Evolutionary conservation across 2,888 invertebrate species (phyloP).

Genomic region (Gastrophysa polygoni): DNA sequence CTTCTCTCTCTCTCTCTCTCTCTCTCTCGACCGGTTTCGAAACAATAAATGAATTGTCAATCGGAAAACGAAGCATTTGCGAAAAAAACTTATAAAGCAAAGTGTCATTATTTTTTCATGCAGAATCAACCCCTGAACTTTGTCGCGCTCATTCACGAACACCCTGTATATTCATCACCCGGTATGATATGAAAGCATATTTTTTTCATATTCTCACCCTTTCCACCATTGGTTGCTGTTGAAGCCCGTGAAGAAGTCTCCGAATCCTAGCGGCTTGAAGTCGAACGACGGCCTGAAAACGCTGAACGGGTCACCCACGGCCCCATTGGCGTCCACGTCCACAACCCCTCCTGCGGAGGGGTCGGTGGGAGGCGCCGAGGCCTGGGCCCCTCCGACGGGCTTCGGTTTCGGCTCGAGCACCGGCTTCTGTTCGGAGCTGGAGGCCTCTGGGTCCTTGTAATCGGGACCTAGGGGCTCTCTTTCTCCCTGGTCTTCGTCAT

Average conservation of each 20-base stretch:
- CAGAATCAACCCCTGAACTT: no score
- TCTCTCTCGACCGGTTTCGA: no score
- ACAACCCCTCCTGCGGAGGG: constrained; percentile 47
- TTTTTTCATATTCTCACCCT: constrained; percentile 28
- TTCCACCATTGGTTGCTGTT: constrained; percentile 34
- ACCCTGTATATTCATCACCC: no score
- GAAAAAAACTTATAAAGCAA: no score
- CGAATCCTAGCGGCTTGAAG: constrained; percentile 28
- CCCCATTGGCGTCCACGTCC: constrained; percentile 45
- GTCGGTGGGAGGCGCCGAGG: constrained; percentile 32
- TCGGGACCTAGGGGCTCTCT: constrained; percentile 51
- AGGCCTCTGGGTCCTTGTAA: constrained; percentile 47
- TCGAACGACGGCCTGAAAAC: constrained; percentile 22
- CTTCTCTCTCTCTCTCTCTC: no score
- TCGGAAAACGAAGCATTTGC: no score
- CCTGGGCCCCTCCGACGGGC: not conserved
- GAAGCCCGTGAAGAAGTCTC: constrained; percentile 29
- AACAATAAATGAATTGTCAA: no score
- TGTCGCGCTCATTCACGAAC: no score
- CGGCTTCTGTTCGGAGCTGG: constrained; percentile 43
- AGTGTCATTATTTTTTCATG: no score
- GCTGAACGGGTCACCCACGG: constrained; percentile 25
- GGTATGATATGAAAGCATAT: no score
- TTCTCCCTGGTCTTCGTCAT: constrained; percentile 33
- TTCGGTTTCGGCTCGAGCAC: constrained; percentile 42